These are phyloP conservation scores for Heteromormyrus szaboi DNA, from an alignment of 2,797 vertebrate genomes.

Conservation along the genomic window DNA sequence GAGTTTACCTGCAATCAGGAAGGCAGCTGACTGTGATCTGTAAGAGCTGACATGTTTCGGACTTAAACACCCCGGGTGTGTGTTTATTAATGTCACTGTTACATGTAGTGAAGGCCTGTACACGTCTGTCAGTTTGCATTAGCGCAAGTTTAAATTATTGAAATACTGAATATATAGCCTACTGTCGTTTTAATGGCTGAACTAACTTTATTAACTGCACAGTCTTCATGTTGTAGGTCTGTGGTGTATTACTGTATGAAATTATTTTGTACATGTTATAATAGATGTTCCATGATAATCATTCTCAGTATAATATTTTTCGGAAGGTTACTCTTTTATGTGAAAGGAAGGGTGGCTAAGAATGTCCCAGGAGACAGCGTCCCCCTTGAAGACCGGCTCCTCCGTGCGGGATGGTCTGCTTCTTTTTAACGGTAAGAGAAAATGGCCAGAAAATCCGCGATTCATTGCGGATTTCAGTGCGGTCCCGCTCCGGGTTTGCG, in stretches of 20 bases:
- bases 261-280: neutral
- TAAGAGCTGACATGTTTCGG: neutral
- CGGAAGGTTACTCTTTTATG: constrained; percentile 17
- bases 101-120: neutral
- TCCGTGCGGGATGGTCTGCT: neutral
- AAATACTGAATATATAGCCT: neutral
- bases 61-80: neutral
- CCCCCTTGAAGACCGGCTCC: constrained; percentile 52
- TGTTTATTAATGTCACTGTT: neutral
- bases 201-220: neutral
- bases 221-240: neutral
- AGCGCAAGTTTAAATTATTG: neutral
- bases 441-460: neutral
- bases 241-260: neutral
- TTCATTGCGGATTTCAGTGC: neutral
- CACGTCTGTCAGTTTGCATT: neutral
- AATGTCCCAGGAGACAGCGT: constrained; percentile 83
- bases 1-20: neutral
- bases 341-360: constrained; percentile 62
- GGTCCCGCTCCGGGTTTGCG: neutral
- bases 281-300: neutral
- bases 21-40: neutral
- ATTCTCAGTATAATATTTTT: neutral
- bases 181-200: neutral
- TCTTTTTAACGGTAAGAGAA: constrained; percentile 38